These are phyloP conservation scores for Pavo muticus DNA, from an alignment of 2,113 vertebrate genomes.

Conservation along the genomic window DNA sequence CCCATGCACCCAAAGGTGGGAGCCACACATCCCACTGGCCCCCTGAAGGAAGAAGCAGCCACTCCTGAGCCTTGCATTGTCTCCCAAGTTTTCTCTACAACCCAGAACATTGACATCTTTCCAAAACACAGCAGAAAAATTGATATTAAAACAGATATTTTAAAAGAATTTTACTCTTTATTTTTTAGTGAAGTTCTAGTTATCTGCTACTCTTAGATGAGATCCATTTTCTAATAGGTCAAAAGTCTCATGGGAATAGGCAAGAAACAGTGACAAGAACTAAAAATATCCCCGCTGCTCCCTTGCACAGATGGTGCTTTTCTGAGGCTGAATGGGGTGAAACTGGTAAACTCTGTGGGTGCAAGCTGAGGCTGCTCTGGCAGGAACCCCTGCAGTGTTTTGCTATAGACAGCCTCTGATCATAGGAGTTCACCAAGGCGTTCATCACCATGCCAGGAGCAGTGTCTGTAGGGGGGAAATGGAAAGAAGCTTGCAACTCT, in stretches of 20 bases:
- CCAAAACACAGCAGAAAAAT: not conserved
- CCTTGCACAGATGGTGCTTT: not conserved
- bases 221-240: not conserved
- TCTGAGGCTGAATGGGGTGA: not conserved
- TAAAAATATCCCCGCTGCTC: not conserved
- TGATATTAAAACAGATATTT: not conserved
- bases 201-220: not conserved
- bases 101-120: not conserved
- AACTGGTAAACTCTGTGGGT: not conserved
- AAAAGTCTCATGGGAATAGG: not conserved
- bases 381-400: not conserved
- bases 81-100: not conserved
- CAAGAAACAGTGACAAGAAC: not conserved
- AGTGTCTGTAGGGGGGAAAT: not conserved
- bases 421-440: not conserved
- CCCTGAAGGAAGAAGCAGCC: not conserved
- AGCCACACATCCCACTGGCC: fast-evolving
- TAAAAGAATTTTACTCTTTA: not conserved
- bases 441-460: not conserved
- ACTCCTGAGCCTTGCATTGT: not conserved
- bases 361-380: not conserved
- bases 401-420: constrained; percentile 4
- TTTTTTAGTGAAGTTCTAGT: not conserved
- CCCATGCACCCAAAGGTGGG: not conserved
- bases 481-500: not conserved